Conservation (phyloP, 2,888 invertebrate species). For the Cheilosia variabilis region DNA sequence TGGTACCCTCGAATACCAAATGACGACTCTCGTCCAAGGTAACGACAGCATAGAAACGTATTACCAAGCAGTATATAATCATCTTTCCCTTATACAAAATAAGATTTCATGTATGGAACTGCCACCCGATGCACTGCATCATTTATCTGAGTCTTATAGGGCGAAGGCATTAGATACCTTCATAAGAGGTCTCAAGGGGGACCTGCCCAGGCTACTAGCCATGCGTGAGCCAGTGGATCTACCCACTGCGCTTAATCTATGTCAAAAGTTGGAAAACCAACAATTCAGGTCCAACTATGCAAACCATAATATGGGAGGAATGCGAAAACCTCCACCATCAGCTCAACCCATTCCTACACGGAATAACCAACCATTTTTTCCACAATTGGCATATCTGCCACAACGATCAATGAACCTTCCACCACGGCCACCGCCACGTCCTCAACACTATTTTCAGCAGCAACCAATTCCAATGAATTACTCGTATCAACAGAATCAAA, state of each 20-base stretch:
- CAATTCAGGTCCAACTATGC: background rate
- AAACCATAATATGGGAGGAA: conserved; percentile 3
- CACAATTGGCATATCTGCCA: conserved; percentile 5
- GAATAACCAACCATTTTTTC: background rate
- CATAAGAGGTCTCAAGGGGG: conserved; percentile 69
- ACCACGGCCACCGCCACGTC: background rate
- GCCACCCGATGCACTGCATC: conserved; percentile 51
- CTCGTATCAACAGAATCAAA: no score
- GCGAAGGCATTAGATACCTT: conserved; percentile 76
- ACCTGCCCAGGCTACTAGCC: conserved; percentile 26
- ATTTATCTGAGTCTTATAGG: conserved; percentile 64
- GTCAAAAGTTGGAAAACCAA: conserved; percentile 59
- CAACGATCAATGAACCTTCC: background rate
- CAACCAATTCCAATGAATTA: conserved; percentile 1
- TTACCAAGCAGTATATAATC: conserved; percentile 69
- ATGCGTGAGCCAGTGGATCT: conserved; percentile 62
- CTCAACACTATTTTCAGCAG: no score
- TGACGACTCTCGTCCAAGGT: conserved; percentile 15
- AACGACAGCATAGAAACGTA: conserved; percentile 50
- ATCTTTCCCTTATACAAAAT: conserved; percentile 74
- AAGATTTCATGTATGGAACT: conserved; percentile 71
- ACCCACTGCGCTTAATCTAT: conserved; percentile 62
- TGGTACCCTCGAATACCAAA: conserved; percentile 2
- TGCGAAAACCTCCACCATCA: background rate
- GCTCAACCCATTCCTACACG: conserved; percentile 1